These are phyloP conservation scores for Phoenicopterus ruber DNA, from an alignment of 2,113 vertebrate genomes.

Conservation along the genomic window DNA sequence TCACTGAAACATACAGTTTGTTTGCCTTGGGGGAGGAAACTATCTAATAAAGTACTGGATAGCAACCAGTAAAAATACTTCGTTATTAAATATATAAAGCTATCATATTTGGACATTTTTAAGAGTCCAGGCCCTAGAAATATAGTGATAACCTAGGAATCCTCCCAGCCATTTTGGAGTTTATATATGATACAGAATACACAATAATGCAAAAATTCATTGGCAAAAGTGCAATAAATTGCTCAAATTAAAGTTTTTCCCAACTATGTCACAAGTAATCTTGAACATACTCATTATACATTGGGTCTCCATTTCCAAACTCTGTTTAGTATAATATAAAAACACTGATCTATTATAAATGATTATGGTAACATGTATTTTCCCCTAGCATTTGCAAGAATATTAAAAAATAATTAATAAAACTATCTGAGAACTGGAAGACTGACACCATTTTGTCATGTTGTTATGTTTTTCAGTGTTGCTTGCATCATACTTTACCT, in stretches of 20 bases:
- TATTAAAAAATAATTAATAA: not conserved
- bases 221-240: not conserved
- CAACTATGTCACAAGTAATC: not conserved
- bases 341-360: not conserved
- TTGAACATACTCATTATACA: not conserved
- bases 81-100: not conserved
- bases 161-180: not conserved
- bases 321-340: not conserved
- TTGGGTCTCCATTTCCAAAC: not conserved
- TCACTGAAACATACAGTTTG: not conserved
- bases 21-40: not conserved
- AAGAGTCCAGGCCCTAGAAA: not conserved
- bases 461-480: not conserved
- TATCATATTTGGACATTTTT: not conserved
- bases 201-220: not conserved
- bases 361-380: not conserved
- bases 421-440: not conserved
- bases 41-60: not conserved
- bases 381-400: not conserved
- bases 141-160: not conserved
- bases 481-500: not conserved
- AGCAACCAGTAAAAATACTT: not conserved
- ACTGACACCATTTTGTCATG: not conserved
- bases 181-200: not conserved
- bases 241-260: not conserved